phyloP scores from a whole-genome alignment of 2,113 vertebrate genomes.

The Psittacara wagleri region DNA sequence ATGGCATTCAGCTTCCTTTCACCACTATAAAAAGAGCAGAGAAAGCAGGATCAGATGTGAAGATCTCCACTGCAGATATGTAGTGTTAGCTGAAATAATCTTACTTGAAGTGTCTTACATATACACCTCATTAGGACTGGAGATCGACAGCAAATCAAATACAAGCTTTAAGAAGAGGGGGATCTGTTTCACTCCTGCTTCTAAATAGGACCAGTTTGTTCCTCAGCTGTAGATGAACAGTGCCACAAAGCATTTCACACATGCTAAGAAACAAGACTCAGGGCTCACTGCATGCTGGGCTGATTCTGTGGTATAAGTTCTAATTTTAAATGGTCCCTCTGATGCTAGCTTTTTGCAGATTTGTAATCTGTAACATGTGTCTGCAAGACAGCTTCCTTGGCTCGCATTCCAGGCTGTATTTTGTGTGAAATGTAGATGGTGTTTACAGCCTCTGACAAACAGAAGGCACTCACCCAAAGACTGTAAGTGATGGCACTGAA shows the following conservation, averaged over 20 bases:
- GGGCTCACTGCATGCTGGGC: not conserved
- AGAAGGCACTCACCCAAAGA: slow-evolving; percentile 58
- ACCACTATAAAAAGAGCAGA: not conserved
- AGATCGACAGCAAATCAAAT: not conserved
- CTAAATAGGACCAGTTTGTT: not conserved
- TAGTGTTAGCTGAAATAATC: not conserved
- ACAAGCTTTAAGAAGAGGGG: not conserved
- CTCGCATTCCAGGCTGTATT: not conserved
- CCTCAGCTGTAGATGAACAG: not conserved
- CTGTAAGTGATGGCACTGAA: slow-evolving; percentile 70
- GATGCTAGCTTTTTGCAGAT: not conserved
- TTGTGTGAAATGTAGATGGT: not conserved
- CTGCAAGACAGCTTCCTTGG: not conserved
- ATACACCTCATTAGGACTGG: not conserved
- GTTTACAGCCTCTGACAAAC: not conserved
- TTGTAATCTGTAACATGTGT: not conserved
- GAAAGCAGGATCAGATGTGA: not conserved
- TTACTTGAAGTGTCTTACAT: not conserved
- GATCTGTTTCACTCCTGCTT: not conserved
- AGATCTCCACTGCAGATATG: not conserved
- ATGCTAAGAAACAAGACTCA: not conserved
- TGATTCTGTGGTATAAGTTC: not conserved
- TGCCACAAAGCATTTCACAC: not conserved
- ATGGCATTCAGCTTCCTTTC: not conserved
- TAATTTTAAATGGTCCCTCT: not conserved